Conservation (phyloP, 1,140 invertebrate species). For the Drosophila gunungcola region DNA sequence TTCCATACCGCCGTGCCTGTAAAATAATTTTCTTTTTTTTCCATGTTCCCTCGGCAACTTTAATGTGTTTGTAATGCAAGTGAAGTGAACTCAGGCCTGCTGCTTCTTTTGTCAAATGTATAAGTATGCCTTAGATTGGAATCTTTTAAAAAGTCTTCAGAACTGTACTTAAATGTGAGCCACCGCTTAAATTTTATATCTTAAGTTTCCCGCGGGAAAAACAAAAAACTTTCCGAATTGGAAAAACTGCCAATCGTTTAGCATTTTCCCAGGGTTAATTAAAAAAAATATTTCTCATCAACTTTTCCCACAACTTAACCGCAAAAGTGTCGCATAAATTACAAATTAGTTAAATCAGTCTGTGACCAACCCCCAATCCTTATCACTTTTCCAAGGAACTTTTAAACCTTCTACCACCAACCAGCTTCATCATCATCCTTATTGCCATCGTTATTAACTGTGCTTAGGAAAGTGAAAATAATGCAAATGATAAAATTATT, state of each 20-base stretch:
- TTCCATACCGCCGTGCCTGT: slow-evolving; percentile 19
- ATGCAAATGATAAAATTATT: slow-evolving; percentile 82
- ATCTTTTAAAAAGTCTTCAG: slow-evolving; percentile 34
- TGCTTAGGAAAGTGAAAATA: slow-evolving; percentile 82
- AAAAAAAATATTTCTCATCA: slow-evolving; percentile 66
- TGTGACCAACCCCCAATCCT: slow-evolving; percentile 32
- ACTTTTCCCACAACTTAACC: slow-evolving; percentile 42
- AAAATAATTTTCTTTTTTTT: slow-evolving; percentile 24
- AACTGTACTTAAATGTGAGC: slow-evolving; percentile 37
- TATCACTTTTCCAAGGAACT: slow-evolving; percentile 8
- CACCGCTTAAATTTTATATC: slow-evolving; percentile 2
- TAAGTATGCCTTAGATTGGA: slow-evolving; percentile 28
- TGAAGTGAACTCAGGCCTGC: slow-evolving; percentile 42
- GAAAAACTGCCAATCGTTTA: slow-evolving; percentile 23
- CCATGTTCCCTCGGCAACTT: slow-evolving; percentile 65
- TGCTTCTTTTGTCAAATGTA: slow-evolving; percentile 13
- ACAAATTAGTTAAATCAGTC: slow-evolving; percentile 74
- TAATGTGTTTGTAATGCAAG: slow-evolving; percentile 74
- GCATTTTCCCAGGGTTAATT: slow-evolving; percentile 59
- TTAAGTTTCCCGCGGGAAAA: neutral
- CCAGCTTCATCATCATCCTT: slow-evolving; percentile 44
- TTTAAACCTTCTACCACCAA: slow-evolving; percentile 23
- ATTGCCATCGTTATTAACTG: slow-evolving; percentile 29
- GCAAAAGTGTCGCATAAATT: slow-evolving; percentile 70
- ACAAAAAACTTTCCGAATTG: slow-evolving; percentile 27